Evolutionary conservation across 2,888 invertebrate species (phyloP).

Genomic region (Piscicola geometra): DNA sequence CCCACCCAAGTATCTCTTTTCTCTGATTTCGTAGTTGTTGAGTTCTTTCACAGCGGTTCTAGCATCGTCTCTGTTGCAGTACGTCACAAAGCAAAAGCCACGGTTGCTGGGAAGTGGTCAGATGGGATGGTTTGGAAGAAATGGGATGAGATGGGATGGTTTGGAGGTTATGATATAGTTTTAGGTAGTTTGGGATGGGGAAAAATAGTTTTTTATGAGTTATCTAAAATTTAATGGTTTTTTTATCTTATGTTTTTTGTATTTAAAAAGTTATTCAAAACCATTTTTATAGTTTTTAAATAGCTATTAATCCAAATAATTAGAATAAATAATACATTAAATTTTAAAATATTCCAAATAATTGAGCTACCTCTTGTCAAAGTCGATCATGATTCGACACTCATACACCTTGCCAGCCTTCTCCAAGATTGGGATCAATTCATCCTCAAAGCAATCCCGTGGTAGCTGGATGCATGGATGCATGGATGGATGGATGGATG

Average conservation of each 20-base stretch:
- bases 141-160: too few relatives aligned
- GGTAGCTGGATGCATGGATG: constrained; percentile 58
- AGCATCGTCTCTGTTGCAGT: constrained; percentile 62
- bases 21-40: constrained; percentile 65
- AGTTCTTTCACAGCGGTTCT: constrained; percentile 64
- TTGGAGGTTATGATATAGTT: too few relatives aligned
- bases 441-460: constrained; percentile 72
- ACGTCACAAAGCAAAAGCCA: constrained; percentile 74
- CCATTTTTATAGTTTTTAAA: too few relatives aligned
- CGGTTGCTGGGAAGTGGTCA: constrained; percentile 64
- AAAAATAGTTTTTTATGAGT: too few relatives aligned
- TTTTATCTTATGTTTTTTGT: too few relatives aligned
- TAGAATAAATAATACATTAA: too few relatives aligned
- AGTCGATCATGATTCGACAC: constrained; percentile 66
- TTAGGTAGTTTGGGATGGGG: too few relatives aligned
- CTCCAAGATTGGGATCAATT: constrained; percentile 68
- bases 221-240: too few relatives aligned
- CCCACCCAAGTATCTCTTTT: not conserved
- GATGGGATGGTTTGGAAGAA: too few relatives aligned
- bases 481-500: not conserved
- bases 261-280: too few relatives aligned
- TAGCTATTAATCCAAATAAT: too few relatives aligned
- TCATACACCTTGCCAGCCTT: constrained; percentile 68
- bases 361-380: constrained; percentile 42
- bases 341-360: not conserved